Percentiles rank a stretch among this genome's conserved stretches.
phyloP scores from a whole-genome alignment of 2,888 invertebrate species.

The Rotaria socialis region DNA sequence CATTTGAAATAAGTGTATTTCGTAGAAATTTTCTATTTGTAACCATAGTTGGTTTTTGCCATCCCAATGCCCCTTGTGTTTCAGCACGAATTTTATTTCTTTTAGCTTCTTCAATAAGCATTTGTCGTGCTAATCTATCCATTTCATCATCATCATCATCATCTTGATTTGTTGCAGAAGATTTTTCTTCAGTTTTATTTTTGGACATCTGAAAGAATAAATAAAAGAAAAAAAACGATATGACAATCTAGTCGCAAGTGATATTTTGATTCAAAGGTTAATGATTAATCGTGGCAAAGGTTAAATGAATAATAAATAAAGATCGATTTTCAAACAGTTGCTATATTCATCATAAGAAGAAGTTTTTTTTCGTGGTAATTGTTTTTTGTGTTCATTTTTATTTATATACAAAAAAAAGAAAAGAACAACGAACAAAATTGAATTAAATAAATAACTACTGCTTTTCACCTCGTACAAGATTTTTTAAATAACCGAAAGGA shows the following conservation, averaged over 20 bases:
- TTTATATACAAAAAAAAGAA: slow-evolving; percentile 18
- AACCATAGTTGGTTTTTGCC: neutral
- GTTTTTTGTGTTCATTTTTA: neutral
- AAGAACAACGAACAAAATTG: slow-evolving; percentile 13
- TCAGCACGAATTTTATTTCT: neutral
- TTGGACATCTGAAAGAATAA: slow-evolving; percentile 3
- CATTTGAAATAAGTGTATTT: slow-evolving; percentile 32
- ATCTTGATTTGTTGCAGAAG: neutral
- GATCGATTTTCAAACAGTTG: neutral
- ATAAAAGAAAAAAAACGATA: neutral
- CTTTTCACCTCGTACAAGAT: slow-evolving; percentile 16
- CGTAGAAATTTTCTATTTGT: slow-evolving; percentile 28
- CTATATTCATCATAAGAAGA: neutral
- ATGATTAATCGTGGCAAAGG: neutral
- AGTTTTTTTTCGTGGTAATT: no score
- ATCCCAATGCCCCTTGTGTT: slow-evolving; percentile 15
- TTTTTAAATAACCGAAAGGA: neutral
- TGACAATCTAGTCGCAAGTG: neutral
- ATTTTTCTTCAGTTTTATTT: neutral
- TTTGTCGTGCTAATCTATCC: slow-evolving; percentile 30
- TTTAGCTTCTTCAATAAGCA: neutral
- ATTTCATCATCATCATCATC: neutral
- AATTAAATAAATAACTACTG: slow-evolving; percentile 27
- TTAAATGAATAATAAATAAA: slow-evolving; percentile 20
- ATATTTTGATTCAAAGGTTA: neutral